Evolutionary conservation across 1,140 invertebrate species (phyloP), one percentile per base, ranked within the genome.

Genomic region (Drosophila arawakana): DNA sequence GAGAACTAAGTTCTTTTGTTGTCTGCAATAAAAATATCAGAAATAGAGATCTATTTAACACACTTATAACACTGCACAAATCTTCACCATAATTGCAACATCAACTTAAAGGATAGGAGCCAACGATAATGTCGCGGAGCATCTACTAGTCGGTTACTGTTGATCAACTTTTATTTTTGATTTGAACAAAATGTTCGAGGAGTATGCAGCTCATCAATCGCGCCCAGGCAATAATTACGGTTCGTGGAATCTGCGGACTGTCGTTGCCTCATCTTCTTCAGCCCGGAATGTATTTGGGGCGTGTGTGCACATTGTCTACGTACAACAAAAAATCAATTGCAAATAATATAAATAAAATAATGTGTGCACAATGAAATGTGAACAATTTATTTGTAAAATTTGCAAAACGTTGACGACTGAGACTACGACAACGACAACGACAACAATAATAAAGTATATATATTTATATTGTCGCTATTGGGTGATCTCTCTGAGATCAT

Each of bases 401-500:
- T 54, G 34, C 47, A 46, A 67, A 30, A 62, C 72, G 58, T 49
- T 60, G 78, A 73, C 66, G 63, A 70, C 68, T 59, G 41, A 35
- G 55, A 50, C 62, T 57, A 34, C 25, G 37, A 68, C 44, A 21
- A 49, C 41, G 55, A 50, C 62, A 62, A 34, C 15, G 37, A 68
- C 44, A 30, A 52, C 37, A 67, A 63, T 57, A 58, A 72, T 61
- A 60, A 43, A 59, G 57, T 57, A 76, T 49, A 9, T 71, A 44
- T 60, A 34, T 57, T 55, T 71, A 60, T 72, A 73, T 54, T 68
- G 67, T 43, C 15, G 30, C 52, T 66, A 72, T 59, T 50, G 79
- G 68, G 35, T 63, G 78, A 86, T 85, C 82, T 81, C n/a, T 73
- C 50, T 85, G 82, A 85, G 83, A 85, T 85, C 82, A 85, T 88